Evolutionary conservation across 1,140 invertebrate species (phyloP).

Genomic region (Drosophila bipectinata): DNA sequence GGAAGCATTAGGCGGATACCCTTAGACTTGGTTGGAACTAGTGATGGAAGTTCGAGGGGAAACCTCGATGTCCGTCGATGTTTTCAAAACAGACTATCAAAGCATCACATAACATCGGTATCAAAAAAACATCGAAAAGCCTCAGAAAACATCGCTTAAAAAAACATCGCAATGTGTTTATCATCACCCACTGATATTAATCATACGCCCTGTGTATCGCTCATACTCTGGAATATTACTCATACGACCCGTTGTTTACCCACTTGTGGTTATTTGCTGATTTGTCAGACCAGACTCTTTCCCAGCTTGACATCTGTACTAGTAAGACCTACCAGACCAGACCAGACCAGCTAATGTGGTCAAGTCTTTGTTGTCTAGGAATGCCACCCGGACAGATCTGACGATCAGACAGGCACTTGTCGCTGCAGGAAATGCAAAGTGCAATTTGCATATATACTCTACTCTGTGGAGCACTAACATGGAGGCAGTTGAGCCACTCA

Average conservation of each 20-base stretch:
- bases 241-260: slow-evolving; percentile 21
- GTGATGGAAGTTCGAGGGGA: no score
- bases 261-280: slow-evolving; percentile 45
- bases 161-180: no score
- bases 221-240: slow-evolving; percentile 9
- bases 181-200: not conserved
- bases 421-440: slow-evolving; percentile 71
- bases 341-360: slow-evolving; percentile 20
- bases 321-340: slow-evolving; percentile 14
- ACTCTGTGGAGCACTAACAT: not conserved
- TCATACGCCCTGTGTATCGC: slow-evolving; percentile 16
- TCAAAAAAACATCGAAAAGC: no score
- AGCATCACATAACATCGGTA: no score
- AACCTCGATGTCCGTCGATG: no score
- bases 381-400: not conserved
- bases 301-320: slow-evolving; percentile 51
- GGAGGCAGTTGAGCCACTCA: not conserved
- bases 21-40: no score
- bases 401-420: slow-evolving; percentile 37
- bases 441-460: slow-evolving; percentile 53
- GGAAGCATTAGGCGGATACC: not conserved
- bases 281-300: slow-evolving; percentile 40
- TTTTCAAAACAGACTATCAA: no score
- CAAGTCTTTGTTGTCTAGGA: slow-evolving; percentile 47
- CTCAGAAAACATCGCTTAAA: no score